Percentiles rank a stretch among this genome's conserved stretches.
These are phyloP conservation scores for Wiebesia pumilae DNA, from an alignment of 1,140 invertebrate genomes.

Conservation along the genomic window DNA sequence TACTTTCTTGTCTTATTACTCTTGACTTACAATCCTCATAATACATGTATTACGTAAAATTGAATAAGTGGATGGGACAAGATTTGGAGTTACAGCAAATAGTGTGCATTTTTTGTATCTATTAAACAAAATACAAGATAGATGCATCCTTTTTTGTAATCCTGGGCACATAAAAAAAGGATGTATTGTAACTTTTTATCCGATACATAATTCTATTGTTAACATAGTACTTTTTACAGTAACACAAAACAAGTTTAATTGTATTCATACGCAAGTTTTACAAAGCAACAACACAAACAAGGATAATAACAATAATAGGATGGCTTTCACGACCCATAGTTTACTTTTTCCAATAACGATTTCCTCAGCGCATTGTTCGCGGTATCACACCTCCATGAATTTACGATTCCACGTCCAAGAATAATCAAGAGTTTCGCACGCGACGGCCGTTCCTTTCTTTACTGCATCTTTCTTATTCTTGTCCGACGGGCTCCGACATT, in stretches of 20 bases:
- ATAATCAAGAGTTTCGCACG: conserved; percentile 38
- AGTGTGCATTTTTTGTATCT: neutral
- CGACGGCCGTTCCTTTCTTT: conserved; percentile 27
- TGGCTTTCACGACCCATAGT: conserved; percentile 3
- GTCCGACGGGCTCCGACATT: neutral
- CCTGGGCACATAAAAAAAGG: neutral
- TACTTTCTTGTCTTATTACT: neutral
- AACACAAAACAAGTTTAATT: conserved; percentile 29
- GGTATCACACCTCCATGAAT: conserved; percentile 18
- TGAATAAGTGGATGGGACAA: neutral
- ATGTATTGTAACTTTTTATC: neutral
- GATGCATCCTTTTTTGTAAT: neutral
- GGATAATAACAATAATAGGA: neutral
- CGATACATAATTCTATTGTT: neutral
- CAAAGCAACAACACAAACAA: conserved; percentile 9
- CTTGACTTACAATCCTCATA: neutral
- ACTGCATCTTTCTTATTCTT: neutral
- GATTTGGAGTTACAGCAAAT: neutral
- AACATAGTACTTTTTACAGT: neutral
- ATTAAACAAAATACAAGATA: neutral
- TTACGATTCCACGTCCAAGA: conserved; percentile 47
- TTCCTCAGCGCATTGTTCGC: conserved; percentile 22
- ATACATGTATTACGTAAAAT: neutral
- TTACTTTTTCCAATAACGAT: conserved; percentile 43
- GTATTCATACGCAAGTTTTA: conserved; percentile 2